phyloP scores from a whole-genome alignment of 2,797 vertebrate species.

The Psittacula derbiana region DNA sequence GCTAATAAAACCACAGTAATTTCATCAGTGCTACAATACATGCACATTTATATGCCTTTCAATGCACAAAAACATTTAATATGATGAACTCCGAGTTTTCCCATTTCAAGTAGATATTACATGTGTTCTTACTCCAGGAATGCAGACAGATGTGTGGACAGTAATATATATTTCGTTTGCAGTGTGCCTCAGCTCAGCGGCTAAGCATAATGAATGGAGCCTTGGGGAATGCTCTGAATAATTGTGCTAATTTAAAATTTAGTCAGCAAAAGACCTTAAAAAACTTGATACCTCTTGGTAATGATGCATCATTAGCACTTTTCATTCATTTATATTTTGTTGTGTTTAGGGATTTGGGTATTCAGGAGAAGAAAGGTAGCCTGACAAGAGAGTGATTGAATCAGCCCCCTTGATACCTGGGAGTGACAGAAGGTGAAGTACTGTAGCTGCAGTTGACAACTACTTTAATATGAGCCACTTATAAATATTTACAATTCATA shows the following conservation, averaged over 20 bases:
- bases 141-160: constrained; percentile 37
- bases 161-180: constrained; percentile 46
- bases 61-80: background rate
- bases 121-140: constrained; percentile 12
- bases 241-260: constrained; percentile 77
- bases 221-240: constrained; percentile 70
- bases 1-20: background rate
- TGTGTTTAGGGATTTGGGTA: constrained; percentile 78
- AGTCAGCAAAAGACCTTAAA: constrained; percentile 73
- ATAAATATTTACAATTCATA: constrained; percentile 81
- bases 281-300: constrained; percentile 74
- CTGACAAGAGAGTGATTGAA: constrained; percentile 77
- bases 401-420: constrained; percentile 71
- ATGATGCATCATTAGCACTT: constrained; percentile 75
- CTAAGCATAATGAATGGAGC: constrained; percentile 67
- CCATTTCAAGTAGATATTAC: background rate
- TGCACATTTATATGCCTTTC: background rate
- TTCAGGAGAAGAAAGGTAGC: constrained; percentile 75
- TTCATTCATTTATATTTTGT: constrained; percentile 77
- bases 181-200: constrained; percentile 30
- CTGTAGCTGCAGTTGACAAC: constrained; percentile 70
- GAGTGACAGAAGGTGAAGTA: constrained; percentile 77
- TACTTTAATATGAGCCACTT: constrained; percentile 78
- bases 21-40: background rate
- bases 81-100: background rate